Conservation (phyloP, 1,140 invertebrate genomes). For the Periplaneta americana region DNA sequence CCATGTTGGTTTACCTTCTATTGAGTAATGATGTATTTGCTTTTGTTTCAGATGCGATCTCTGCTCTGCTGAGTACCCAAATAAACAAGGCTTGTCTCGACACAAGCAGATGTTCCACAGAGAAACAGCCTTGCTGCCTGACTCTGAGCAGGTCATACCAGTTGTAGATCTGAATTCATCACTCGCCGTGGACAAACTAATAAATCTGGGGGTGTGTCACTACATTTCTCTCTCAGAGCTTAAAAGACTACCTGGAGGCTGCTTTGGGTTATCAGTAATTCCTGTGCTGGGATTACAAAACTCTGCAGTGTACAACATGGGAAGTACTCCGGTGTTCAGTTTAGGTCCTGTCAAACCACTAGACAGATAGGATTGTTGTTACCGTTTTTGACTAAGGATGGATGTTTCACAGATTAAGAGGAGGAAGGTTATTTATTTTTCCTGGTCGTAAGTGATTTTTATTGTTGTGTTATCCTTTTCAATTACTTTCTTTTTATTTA, state of each 20-base stretch:
- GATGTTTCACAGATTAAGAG: too few relatives aligned
- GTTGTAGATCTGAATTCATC: conserved; percentile 65
- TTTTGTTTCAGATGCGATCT: conserved; percentile 54
- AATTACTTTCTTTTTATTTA: too few relatives aligned
- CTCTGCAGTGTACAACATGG: conserved; percentile 51
- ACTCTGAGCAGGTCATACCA: conserved; percentile 59
- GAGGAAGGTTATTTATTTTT: too few relatives aligned
- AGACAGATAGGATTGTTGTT: conserved; percentile 31
- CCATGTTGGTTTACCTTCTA: too few relatives aligned
- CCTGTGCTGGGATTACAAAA: conserved; percentile 58
- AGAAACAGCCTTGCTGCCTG: conserved; percentile 26
- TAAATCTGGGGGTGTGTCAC: conserved; percentile 61
- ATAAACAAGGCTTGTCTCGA: conserved; percentile 52
- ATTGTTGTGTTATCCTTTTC: too few relatives aligned
- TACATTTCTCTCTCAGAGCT: conserved; percentile 65
- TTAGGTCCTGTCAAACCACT: conserved; percentile 61
- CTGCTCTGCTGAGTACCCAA: conserved; percentile 65
- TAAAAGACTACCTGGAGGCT: conserved; percentile 51
- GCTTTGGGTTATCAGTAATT: conserved; percentile 66
- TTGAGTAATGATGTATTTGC: not conserved
- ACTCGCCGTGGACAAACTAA: conserved; percentile 53
- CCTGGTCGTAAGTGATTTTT: too few relatives aligned
- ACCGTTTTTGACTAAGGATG: not conserved
- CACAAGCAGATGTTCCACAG: conserved; percentile 66
- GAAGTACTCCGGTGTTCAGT: conserved; percentile 58